Base-by-base conservation (phyloP, 2,888 invertebrate species). In the Sicus ferrugineus region DNA sequence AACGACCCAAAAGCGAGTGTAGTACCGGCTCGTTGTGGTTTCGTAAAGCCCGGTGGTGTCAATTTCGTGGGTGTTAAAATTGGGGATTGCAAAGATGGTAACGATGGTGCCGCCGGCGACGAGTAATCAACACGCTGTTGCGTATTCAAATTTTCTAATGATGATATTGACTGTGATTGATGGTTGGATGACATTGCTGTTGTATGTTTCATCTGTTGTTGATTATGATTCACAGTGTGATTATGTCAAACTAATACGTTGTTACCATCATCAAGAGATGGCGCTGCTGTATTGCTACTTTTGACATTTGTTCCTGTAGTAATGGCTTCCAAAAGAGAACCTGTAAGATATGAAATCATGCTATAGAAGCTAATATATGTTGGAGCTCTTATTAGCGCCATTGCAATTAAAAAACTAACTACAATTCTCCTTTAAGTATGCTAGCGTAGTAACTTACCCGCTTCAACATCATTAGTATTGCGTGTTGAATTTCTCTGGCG, bases 401-500 rank as follows among this genome's bases (percentile, higher is more conserved):
- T 34, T 34, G 11, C 38, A 23, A 21, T 50, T 16, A 19, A 21
- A 21, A n/a, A 50, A n/a, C 21, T 42, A 34, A 34, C 1, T 46
- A 46, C 14, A n/a, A 4, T 16, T 19, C 21, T 21, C 19, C 14
- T 42, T 42, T 6, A n/a, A 50, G 4, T 21, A 50, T 21, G 23
- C 14, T 30, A 5, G 23, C 11, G 34, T n/a, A 46, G 30, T 21
- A 30, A 58, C 59, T 70, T 74, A 79, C 80, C 85, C 56, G 84
- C 81, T 75, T 85, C 85, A 58, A 85, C 75, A 74, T 85, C 85
- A 73, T 81, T 85, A 11, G 82, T 77, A 75, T 85, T 85, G 71
- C 90, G 87, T 82, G 90, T 88, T 83, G 90, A 90, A 81, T 88
- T 92, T 70, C 94, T 88, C 81, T 94, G 94, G 69, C 94, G 89